Evolutionary conservation across 2,797 vertebrate genomes (phyloP), one percentile per base, ranked within the genome.

Genomic region (Gouania willdenowi): DNA sequence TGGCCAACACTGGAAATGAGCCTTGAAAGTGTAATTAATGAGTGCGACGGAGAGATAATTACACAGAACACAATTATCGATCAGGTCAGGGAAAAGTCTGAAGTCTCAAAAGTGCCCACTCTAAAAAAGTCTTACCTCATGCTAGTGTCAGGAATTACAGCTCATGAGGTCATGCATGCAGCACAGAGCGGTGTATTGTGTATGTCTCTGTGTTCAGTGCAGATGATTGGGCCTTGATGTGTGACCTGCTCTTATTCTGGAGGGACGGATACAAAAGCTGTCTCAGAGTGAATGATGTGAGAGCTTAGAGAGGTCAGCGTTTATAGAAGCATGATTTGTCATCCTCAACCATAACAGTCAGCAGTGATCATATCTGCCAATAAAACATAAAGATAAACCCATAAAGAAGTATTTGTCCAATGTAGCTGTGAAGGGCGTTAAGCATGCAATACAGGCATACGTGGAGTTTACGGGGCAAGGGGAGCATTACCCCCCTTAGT

Each of bases 21-120:
- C 81, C 82, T 81, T 82, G 82, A 82, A 82, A 79, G 66, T 68
- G 67, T 79, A 81, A 85, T 85, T 85, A 78, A 87, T 82, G 80
- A 77, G 71, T 19, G 33, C 66, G 50, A 58, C 31, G 67, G 66
- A 78, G 73, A 84, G 77, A 85, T 85, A 84, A 88, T 85, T 81
- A 78, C 63, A 55, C 52, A 34, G 66, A 72, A 71, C 55, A 70
- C 71, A 81, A 81, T 71, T 87, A 87, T 88, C 61, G 86, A 85
- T 86, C 71, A 74, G 49, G 44, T 39, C 48, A 17, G 47, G n/a
- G n/a, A 38, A 56, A 84, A 79, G 51, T 61, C 69, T 37, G 35
- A 59, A 65, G 65, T 78, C 38, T 63, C 67, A 65, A 81, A 67
- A 73, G 59, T 16, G 47, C 52, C 65, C 64, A 59, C 61, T 62